phyloP scores from a whole-genome alignment of 1,140 invertebrate genomes.

The Seison nebaliae region DNA sequence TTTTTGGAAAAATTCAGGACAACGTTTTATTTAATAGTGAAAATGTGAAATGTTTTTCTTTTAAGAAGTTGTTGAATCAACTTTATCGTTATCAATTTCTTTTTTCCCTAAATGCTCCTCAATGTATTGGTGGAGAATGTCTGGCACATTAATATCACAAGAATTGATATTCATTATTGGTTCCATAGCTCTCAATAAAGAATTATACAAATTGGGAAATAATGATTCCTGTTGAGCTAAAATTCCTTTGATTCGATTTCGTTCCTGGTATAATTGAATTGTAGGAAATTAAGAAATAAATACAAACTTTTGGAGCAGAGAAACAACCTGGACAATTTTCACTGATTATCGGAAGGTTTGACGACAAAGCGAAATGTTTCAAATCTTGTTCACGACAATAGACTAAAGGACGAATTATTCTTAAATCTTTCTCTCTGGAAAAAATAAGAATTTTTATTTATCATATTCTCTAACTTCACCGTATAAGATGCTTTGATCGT shows the following conservation, averaged over 20 bases:
- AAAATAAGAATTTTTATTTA: constrained; percentile 11
- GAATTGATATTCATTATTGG: constrained; percentile 40
- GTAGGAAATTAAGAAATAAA: constrained; percentile 12
- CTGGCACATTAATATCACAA: constrained; percentile 18
- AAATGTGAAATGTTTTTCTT: no score
- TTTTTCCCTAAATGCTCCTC: no score
- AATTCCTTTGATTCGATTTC: constrained; percentile 40
- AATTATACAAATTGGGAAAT: constrained; percentile 42
- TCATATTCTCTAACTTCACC: constrained; percentile 25
- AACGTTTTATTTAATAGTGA: no score
- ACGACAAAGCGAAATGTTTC: constrained; percentile 38
- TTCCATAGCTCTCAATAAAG: constrained; percentile 39
- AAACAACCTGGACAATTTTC: constrained; percentile 38
- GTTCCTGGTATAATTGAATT: constrained; percentile 30
- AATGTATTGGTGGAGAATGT: no score
- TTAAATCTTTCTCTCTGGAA: constrained; percentile 44
- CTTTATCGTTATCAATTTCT: no score
- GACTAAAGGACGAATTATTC: constrained; percentile 57
- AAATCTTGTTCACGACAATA: constrained; percentile 51
- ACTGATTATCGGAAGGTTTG: constrained; percentile 38
- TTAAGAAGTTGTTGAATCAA: no score
- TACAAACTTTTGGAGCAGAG: constrained; percentile 34
- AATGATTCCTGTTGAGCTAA: constrained; percentile 45
- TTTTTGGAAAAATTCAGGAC: no score
- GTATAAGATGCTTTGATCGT: constrained; percentile 56